A percentile compares a stretch with the other conserved stretches of the same genome.
These are phyloP conservation scores for Volucella inanis DNA, from an alignment of 2,888 invertebrate genomes.

Conservation along the genomic window DNA sequence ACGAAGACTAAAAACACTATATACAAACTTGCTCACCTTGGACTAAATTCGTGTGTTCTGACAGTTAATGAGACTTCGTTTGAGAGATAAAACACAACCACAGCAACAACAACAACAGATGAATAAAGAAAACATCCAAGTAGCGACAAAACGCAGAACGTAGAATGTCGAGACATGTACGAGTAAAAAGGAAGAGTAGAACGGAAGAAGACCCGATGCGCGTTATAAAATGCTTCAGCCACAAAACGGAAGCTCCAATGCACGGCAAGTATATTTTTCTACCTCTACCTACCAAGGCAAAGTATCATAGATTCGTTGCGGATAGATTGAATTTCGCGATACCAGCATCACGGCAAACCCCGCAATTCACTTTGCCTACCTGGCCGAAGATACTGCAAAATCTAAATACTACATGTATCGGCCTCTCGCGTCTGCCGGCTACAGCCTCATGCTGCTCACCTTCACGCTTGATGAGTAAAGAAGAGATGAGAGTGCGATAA, in stretches of 20 bases:
- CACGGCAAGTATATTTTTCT: slow-evolving; percentile 25
- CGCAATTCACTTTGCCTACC: slow-evolving; percentile 7
- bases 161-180: not conserved
- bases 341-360: not conserved
- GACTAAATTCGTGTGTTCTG: slow-evolving; percentile 51
- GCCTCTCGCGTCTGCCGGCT: not conserved
- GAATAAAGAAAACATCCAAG: slow-evolving; percentile 5
- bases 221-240: slow-evolving; percentile 47
- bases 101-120: not conserved
- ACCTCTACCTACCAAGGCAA: slow-evolving; percentile 2
- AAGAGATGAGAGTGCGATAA: slow-evolving; percentile 35
- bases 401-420: no score
- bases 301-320: slow-evolving; percentile 20
- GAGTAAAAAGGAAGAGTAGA: slow-evolving; percentile 48
- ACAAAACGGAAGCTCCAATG: slow-evolving; percentile 58
- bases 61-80: slow-evolving; percentile 20
- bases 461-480: slow-evolving; percentile 48
- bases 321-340: slow-evolving; percentile 58
- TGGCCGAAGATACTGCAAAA: not conserved
- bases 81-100: not conserved
- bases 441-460: slow-evolving; percentile 20
- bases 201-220: slow-evolving; percentile 38
- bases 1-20: slow-evolving; percentile 11
- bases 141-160: slow-evolving; percentile 16
- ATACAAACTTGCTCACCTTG: slow-evolving; percentile 71